Evolutionary conservation across 2,113 vertebrate genomes (phyloP).

Genomic region (Probosciger aterrimus): DNA sequence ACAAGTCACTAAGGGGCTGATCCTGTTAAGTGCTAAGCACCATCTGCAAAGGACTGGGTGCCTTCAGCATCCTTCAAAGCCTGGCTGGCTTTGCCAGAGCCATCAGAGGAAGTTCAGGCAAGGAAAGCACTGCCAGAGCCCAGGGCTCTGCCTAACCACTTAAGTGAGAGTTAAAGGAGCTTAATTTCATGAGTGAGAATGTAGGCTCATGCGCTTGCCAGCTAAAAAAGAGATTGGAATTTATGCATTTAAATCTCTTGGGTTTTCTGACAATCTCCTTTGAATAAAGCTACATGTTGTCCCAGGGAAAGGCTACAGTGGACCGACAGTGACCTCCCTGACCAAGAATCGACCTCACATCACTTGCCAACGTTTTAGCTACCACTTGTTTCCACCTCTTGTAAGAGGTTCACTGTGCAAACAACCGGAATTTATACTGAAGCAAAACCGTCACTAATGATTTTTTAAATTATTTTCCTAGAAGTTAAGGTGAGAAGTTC

Average conservation of each 20-base stretch:
- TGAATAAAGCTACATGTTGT: neutral
- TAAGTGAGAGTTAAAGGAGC: slow-evolving; percentile 20
- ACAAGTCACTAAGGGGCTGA: neutral
- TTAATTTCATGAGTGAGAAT: neutral
- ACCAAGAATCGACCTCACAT: rapidly evolving
- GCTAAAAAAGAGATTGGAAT: slow-evolving; percentile 10
- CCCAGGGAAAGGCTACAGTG: neutral
- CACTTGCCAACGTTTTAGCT: neutral
- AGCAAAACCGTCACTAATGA: neutral
- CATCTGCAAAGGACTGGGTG: neutral
- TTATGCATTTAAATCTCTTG: slow-evolving; percentile 35
- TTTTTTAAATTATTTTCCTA: neutral
- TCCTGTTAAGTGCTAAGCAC: slow-evolving; percentile 44
- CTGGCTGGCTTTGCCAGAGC: neutral
- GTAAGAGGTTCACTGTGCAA: neutral
- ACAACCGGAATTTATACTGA: neutral
- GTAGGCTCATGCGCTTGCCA: neutral
- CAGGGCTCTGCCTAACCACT: neutral
- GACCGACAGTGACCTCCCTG: neutral
- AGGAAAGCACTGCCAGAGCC: neutral
- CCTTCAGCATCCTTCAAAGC: neutral
- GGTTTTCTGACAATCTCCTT: slow-evolving; percentile 11
- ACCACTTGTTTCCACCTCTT: neutral
- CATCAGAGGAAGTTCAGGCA: neutral
- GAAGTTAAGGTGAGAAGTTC: neutral